Conservation (phyloP, 1,140 invertebrate genomes). For the Delia radicum region DNA sequence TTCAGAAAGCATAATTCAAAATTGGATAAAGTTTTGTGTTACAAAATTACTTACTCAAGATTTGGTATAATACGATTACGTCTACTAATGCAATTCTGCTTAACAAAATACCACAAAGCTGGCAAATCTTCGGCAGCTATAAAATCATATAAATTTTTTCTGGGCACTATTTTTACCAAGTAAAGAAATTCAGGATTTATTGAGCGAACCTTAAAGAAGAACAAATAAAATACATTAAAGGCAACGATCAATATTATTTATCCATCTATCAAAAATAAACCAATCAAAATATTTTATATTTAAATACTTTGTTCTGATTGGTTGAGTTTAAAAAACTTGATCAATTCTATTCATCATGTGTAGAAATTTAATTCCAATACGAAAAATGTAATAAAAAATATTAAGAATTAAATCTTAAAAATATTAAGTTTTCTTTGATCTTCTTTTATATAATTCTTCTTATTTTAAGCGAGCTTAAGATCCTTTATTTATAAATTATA, state of each 20-base stretch:
- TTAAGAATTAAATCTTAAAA: too few relatives aligned
- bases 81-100: constrained; percentile 61
- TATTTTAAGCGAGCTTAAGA: too few relatives aligned
- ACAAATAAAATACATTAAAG: neutral
- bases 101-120: constrained; percentile 63
- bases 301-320: too few relatives aligned
- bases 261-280: too few relatives aligned
- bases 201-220: constrained; percentile 36
- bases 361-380: neutral
- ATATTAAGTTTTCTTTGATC: too few relatives aligned
- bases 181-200: constrained; percentile 60
- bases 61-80: constrained; percentile 62
- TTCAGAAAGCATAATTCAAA: constrained; percentile 34
- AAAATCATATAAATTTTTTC: constrained; percentile 55
- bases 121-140: constrained; percentile 58
- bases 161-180: constrained; percentile 61
- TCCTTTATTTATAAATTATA: too few relatives aligned
- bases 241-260: too few relatives aligned
- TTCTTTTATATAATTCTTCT: too few relatives aligned
- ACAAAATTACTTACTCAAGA: constrained; percentile 59
- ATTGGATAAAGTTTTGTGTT: neutral
- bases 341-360: too few relatives aligned
- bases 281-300: too few relatives aligned
- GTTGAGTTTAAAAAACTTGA: too few relatives aligned
- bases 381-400: neutral